These are phyloP conservation scores for Camarhynchus parvulus DNA, from an alignment of 2,113 vertebrate genomes.

Conservation along the genomic window DNA sequence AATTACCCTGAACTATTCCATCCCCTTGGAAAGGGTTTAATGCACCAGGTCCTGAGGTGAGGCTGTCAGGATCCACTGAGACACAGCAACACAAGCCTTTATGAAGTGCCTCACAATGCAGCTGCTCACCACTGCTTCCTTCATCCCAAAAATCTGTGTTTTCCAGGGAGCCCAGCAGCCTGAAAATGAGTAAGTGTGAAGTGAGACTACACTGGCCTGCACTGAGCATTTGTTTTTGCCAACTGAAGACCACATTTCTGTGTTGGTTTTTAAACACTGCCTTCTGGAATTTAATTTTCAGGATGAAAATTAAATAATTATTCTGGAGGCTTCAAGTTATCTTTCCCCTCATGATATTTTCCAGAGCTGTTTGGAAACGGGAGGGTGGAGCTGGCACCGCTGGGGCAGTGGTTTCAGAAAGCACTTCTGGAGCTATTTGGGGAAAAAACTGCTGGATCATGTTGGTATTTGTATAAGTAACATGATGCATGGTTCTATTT, in stretches of 20 bases:
- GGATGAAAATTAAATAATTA: not conserved
- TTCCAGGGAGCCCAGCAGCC: not conserved
- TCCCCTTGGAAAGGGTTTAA: not conserved
- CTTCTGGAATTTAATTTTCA: conserved; percentile 60
- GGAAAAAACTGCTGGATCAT: not conserved
- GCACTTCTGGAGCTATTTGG: not conserved
- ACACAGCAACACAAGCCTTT: not conserved
- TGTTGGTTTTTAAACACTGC: conserved; percentile 54
- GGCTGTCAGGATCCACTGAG: not conserved
- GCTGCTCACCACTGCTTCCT: not conserved
- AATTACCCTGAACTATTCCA: conserved; percentile 3
- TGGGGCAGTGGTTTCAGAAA: conserved; percentile 1
- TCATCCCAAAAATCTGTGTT: fast-evolving
- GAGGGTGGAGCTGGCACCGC: conserved; percentile 3
- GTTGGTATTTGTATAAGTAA: conserved; percentile 33
- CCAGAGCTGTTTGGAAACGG: not conserved
- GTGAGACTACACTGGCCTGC: conserved; percentile 15
- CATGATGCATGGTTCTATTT: not conserved
- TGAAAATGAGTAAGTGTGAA: conserved; percentile 60
- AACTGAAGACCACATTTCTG: conserved; percentile 44
- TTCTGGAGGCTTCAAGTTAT: not conserved
- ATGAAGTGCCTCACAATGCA: not conserved
- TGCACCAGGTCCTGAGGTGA: not conserved
- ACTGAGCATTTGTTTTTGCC: conserved; percentile 35
- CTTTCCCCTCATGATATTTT: not conserved